phyloP scores from a whole-genome alignment of 2,113 vertebrate species.

The Thoracochromis brauschi region DNA sequence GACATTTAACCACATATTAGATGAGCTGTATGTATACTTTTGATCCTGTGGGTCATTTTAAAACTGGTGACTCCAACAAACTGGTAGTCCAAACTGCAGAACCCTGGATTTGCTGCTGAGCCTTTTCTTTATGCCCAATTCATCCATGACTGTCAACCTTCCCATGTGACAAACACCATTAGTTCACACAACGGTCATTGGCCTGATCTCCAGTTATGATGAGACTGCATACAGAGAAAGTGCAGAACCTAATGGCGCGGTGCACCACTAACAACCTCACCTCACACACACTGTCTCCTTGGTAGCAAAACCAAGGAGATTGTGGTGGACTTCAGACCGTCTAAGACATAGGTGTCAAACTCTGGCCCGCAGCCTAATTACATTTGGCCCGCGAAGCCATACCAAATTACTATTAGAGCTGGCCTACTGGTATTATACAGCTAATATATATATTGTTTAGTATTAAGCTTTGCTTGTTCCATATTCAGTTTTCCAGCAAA shows the following conservation, averaged over 20 bases:
- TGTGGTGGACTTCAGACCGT: background rate
- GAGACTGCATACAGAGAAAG: background rate
- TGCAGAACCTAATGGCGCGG: background rate
- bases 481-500: too few species aligned
- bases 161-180: background rate
- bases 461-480: too few species aligned
- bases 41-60: background rate
- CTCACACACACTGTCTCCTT: background rate
- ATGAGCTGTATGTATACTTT: background rate
- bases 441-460: too few species aligned
- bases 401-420: too few species aligned
- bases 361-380: too few species aligned
- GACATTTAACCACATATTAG: background rate
- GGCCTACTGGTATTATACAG: too few species aligned
- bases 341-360: too few species aligned
- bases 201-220: background rate
- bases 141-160: background rate
- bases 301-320: background rate
- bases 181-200: background rate
- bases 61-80: background rate
- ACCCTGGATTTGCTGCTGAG: background rate
- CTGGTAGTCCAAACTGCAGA: background rate
- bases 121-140: background rate
- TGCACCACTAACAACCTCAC: background rate
- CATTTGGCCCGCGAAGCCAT: too few species aligned